These are phyloP conservation scores for Lanius ludovicianus DNA, from an alignment of 2,113 vertebrate genomes.

Conservation along the genomic window DNA sequence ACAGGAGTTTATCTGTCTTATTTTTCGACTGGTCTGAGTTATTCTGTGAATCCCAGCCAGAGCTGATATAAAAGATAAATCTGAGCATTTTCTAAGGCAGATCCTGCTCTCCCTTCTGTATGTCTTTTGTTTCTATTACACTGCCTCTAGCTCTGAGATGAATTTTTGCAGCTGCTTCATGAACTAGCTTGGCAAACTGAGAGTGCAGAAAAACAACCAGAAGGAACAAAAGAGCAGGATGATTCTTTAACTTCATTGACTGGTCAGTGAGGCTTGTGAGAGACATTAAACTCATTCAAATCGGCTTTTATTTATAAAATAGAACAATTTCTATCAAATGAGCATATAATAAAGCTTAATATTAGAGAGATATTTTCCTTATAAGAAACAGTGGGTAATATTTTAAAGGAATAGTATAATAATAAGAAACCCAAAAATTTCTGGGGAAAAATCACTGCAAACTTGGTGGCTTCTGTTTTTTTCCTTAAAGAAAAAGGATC, in stretches of 20 bases:
- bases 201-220: neutral
- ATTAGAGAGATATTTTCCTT: neutral
- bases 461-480: neutral
- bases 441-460: neutral
- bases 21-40: neutral
- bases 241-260: neutral
- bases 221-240: neutral
- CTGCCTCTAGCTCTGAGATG: neutral
- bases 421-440: neutral
- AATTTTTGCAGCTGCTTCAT: neutral
- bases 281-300: slow-evolving; percentile 18
- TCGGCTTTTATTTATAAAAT: neutral
- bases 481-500: neutral
- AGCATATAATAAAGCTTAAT: neutral
- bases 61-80: neutral
- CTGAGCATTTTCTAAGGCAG: neutral
- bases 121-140: neutral
- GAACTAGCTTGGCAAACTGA: neutral
- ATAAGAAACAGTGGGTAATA: neutral
- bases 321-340: neutral
- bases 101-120: neutral
- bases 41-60: neutral
- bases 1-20: neutral
- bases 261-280: neutral
- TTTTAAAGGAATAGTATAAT: neutral